Percentiles rank a stretch among this genome's conserved stretches.
Evolutionary conservation across 2,888 invertebrate species (phyloP).

Genomic region (Spodoptera exigua): DNA sequence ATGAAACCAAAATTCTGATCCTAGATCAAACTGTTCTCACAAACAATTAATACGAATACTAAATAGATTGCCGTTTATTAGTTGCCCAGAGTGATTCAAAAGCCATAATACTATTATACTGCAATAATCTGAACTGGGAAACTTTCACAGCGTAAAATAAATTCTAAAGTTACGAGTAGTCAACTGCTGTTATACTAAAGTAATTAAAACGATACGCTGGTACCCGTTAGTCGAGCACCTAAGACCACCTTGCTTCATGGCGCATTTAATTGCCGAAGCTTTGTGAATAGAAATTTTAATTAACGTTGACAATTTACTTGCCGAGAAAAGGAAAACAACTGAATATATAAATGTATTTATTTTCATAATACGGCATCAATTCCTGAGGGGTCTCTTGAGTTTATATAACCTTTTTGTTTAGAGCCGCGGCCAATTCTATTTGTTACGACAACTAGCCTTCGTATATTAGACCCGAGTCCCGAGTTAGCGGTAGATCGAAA

Average conservation of each 20-base stretch:
- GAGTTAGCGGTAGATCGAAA: conserved; percentile 33
- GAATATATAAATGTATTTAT: conserved; percentile 10
- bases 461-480: conserved; percentile 37
- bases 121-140: no score
- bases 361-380: conserved; percentile 1
- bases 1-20: no score
- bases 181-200: conserved; percentile 22
- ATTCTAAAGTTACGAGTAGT: no score
- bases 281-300: conserved; percentile 30
- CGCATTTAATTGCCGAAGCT: conserved; percentile 26
- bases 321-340: conserved; percentile 11
- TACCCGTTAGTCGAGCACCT: conserved; percentile 17
- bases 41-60: no score
- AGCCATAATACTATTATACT: no score
- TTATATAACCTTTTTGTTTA: conserved; percentile 45
- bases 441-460: conserved; percentile 30
- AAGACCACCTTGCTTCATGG: conserved; percentile 28
- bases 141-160: no score
- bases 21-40: no score
- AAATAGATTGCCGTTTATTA: no score
- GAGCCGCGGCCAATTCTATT: conserved; percentile 32
- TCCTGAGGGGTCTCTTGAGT: conserved; percentile 12
- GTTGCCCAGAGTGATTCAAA: no score
- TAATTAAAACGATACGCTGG: conserved; percentile 31
- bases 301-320: conserved; percentile 12